These are phyloP conservation scores for Rhabditophanes sp. DNA, from an alignment of 2,888 invertebrate genomes.

Conservation along the genomic window DNA sequence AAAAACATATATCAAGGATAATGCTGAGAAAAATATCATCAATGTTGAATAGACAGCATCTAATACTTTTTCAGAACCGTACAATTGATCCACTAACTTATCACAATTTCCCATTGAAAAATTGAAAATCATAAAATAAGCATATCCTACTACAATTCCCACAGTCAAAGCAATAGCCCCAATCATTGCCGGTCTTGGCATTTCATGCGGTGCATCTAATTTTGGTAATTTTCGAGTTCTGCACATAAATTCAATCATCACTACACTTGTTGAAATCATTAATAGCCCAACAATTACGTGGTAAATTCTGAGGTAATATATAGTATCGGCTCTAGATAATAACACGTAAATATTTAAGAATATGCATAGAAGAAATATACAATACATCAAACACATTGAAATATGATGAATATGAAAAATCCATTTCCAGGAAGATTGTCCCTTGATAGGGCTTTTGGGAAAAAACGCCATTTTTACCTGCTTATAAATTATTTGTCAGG, in stretches of 20 bases:
- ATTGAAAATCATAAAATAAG: slow-evolving; percentile 37
- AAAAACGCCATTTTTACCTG: too few relatives aligned
- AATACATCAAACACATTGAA: slow-evolving; percentile 19
- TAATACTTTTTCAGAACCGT: slow-evolving; percentile 25
- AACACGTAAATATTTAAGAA: slow-evolving; percentile 36
- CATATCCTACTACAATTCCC: slow-evolving; percentile 38
- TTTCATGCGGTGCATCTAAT: slow-evolving; percentile 31
- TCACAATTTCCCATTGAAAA: slow-evolving; percentile 19
- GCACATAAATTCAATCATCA: slow-evolving; percentile 32
- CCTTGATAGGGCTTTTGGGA: too few relatives aligned
- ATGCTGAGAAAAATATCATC: slow-evolving; percentile 31
- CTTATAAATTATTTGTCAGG: too few relatives aligned
- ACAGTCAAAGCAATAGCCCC: slow-evolving; percentile 33
- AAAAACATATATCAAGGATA: slow-evolving; percentile 33
- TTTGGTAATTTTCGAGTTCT: slow-evolving; percentile 25
- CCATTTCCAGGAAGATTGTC: too few relatives aligned
- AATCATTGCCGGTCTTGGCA: slow-evolving; percentile 33
- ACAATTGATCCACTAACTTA: slow-evolving; percentile 18
- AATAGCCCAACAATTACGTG: slow-evolving; percentile 28
- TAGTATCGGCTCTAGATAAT: slow-evolving; percentile 29
- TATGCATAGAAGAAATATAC: slow-evolving; percentile 28
- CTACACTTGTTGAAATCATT: slow-evolving; percentile 27
- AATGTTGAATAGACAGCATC: slow-evolving; percentile 28
- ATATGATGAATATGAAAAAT: slow-evolving; percentile 22
- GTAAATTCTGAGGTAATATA: slow-evolving; percentile 33